phyloP scores from a whole-genome alignment of 2,888 invertebrate genomes.

The Nemoura dubitans region DNA sequence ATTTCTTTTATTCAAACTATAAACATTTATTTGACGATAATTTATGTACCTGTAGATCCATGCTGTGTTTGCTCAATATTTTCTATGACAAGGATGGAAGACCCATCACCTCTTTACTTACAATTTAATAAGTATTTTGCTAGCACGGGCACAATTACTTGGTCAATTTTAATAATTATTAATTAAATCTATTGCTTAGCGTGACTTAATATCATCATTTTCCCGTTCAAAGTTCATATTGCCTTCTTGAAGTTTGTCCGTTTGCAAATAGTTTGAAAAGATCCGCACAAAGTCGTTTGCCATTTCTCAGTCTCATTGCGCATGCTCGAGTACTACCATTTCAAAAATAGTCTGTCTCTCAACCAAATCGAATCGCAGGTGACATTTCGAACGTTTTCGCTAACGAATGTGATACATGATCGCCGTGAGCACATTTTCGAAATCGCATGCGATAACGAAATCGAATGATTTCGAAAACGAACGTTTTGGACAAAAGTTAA shows the following conservation, averaged over 20 bases:
- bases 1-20: no score
- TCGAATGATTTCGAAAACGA: neutral
- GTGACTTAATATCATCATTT: no score
- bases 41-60: no score
- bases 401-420: neutral
- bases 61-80: no score
- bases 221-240: neutral
- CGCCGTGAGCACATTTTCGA: neutral
- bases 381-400: neutral
- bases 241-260: neutral
- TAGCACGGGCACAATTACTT: no score
- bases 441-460: neutral
- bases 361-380: neutral
- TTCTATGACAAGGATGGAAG: no score
- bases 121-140: no score
- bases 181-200: no score
- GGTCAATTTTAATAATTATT: no score
- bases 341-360: neutral
- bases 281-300: neutral
- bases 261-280: neutral
- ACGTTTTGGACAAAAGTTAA: neutral
- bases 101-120: no score
- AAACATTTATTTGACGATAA: no score
- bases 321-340: neutral
- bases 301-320: neutral